These are phyloP conservation scores for Scaptomyza cyrtandrae DNA, from an alignment of 2,888 invertebrate genomes.

Conservation along the genomic window DNA sequence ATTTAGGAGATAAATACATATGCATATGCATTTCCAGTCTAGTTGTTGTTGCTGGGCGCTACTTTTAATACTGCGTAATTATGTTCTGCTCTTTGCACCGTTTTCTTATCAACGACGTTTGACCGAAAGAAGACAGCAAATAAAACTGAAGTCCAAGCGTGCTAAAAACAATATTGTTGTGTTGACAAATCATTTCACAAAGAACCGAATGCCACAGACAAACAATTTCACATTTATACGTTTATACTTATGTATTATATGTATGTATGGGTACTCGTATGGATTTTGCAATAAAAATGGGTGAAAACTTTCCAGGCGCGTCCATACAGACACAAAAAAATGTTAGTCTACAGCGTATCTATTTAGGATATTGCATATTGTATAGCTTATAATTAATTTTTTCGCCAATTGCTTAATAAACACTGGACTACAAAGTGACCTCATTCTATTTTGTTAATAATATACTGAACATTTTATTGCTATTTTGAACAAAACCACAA, in stretches of 20 bases:
- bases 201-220: constrained; percentile 4
- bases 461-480: not conserved
- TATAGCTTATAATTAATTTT: not conserved
- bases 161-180: constrained; percentile 1
- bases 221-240: not conserved
- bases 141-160: constrained; percentile 1
- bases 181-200: constrained; percentile 11
- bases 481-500: not conserved
- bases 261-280: constrained; percentile 14
- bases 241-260: not conserved
- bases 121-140: constrained; percentile 14
- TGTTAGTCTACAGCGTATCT: constrained; percentile 17
- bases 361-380: not conserved
- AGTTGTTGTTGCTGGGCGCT: constrained; percentile 48
- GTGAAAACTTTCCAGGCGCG: constrained; percentile 47
- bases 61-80: constrained; percentile 60
- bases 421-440: not conserved
- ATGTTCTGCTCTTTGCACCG: constrained; percentile 52
- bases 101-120: constrained; percentile 30
- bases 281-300: constrained; percentile 34
- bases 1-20: no score
- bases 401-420: not conserved
- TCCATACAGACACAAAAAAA: constrained; percentile 39
- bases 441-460: not conserved
- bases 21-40: not conserved